Conservation (phyloP, 2,888 invertebrate species). For the Tetanocera ferruginea region DNA sequence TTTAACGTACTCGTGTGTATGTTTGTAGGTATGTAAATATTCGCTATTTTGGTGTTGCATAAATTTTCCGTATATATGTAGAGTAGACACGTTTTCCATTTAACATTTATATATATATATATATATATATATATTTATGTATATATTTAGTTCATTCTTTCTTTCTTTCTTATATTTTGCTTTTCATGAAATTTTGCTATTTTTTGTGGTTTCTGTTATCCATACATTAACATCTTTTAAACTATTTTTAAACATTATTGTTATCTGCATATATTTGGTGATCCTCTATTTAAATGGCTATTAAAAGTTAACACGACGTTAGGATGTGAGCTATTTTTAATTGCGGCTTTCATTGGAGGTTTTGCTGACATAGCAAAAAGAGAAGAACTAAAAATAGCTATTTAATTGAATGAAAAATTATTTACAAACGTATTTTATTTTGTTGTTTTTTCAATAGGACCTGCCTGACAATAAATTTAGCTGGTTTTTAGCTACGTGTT, state of each 20-base stretch:
- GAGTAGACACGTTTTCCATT: constrained; percentile 24
- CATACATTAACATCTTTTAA: constrained; percentile 6
- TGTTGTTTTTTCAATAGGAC: background rate
- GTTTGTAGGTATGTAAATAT: constrained; percentile 13
- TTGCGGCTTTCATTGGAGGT: background rate
- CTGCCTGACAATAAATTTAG: background rate
- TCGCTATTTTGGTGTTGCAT: background rate
- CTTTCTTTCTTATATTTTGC: background rate
- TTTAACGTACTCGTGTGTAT: background rate
- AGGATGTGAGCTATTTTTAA: constrained; percentile 15
- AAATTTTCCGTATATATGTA: background rate
- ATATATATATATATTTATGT: background rate
- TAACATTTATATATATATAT: constrained; percentile 14
- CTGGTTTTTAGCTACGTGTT: background rate
- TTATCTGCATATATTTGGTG: background rate
- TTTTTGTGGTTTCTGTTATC: background rate
- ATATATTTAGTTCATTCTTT: background rate
- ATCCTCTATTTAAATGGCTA: background rate
- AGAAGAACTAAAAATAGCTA: background rate
- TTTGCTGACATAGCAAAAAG: background rate
- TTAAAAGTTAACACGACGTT: background rate
- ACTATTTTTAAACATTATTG: background rate
- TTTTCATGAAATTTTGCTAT: constrained; percentile 22
- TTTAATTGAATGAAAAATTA: background rate
- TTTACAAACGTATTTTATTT: background rate